Evolutionary conservation across 2,113 vertebrate species (phyloP).

Genomic region (Thunnus maccoyii): DNA sequence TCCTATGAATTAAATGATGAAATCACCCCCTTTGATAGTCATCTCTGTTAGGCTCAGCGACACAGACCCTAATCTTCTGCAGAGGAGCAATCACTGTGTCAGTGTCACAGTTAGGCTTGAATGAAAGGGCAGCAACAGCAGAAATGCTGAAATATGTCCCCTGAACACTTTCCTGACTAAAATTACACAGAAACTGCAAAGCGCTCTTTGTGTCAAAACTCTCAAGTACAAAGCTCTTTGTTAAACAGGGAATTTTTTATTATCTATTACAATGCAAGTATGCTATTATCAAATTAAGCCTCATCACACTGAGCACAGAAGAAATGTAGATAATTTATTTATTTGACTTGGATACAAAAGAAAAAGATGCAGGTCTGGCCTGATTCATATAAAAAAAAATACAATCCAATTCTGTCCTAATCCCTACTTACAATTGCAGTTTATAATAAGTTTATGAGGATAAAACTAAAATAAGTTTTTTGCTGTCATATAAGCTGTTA

Average conservation of each 20-base stretch:
- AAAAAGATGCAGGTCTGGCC: neutral
- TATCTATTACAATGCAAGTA: neutral
- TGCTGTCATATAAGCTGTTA: conserved; percentile 33
- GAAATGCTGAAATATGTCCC: conserved; percentile 28
- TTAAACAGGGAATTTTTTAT: conserved; percentile 8
- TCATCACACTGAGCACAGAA: conserved; percentile 21
- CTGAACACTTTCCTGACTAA: conserved; percentile 20
- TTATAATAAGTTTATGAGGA: neutral
- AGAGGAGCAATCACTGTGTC: conserved; percentile 40
- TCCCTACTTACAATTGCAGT: neutral
- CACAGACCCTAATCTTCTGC: conserved; percentile 41
- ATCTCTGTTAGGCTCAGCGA: conserved; percentile 39
- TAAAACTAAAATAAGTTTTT: neutral
- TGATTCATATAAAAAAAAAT: conserved; percentile 4
- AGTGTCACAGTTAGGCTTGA: conserved; percentile 30
- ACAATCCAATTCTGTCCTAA: neutral
- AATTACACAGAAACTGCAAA: conserved; percentile 36
- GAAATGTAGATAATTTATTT: neutral
- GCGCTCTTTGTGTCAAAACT: conserved; percentile 10
- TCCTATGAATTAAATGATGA: conserved; percentile 45
- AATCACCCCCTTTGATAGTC: conserved; percentile 37
- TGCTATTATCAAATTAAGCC: conserved; percentile 22
- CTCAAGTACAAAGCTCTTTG: conserved; percentile 20
- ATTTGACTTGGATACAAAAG: neutral
- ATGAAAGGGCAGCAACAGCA: conserved; percentile 21